These are phyloP conservation scores for Euwallacea similis DNA, from an alignment of 1,140 invertebrate species.

Conservation along the genomic window DNA sequence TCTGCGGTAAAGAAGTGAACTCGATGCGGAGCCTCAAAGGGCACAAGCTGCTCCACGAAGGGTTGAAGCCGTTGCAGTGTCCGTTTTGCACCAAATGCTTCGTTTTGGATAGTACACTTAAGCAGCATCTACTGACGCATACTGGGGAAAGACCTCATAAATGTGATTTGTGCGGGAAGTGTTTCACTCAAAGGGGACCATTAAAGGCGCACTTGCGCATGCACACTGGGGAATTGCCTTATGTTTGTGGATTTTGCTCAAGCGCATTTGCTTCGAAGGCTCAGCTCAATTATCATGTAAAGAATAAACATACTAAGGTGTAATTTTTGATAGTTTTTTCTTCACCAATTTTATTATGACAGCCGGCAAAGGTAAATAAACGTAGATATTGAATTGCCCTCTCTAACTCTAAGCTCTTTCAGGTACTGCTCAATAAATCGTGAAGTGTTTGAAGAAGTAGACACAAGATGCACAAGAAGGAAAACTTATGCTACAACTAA, in stretches of 20 bases:
- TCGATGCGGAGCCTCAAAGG: slow-evolving; percentile 43
- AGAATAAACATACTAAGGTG: slow-evolving; percentile 22
- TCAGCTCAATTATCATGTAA: slow-evolving; percentile 34
- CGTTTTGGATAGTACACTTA: slow-evolving; percentile 69
- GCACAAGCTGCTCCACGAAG: slow-evolving; percentile 48
- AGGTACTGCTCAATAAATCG: background rate
- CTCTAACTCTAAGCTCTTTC: background rate
- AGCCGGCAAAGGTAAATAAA: no score
- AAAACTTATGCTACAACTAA: no score
- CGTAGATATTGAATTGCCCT: background rate
- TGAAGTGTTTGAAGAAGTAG: slow-evolving; percentile 19
- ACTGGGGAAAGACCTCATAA: slow-evolving; percentile 76
- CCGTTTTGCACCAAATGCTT: slow-evolving; percentile 57
- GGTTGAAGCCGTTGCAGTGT: slow-evolving; percentile 49
- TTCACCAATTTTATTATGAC: no score
- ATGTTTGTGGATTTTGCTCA: slow-evolving; percentile 65
- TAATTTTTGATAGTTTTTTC: no score
- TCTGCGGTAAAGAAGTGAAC: slow-evolving; percentile 56
- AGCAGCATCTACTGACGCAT: slow-evolving; percentile 74
- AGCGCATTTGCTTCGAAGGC: slow-evolving; percentile 45
- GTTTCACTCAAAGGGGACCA: slow-evolving; percentile 67
- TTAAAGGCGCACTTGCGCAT: slow-evolving; percentile 60
- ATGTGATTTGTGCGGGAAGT: slow-evolving; percentile 71
- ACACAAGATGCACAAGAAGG: no score
- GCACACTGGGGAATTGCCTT: slow-evolving; percentile 73